Conservation (phyloP, 2,113 vertebrate species). For the Cyprinodon brontotheroides region DNA sequence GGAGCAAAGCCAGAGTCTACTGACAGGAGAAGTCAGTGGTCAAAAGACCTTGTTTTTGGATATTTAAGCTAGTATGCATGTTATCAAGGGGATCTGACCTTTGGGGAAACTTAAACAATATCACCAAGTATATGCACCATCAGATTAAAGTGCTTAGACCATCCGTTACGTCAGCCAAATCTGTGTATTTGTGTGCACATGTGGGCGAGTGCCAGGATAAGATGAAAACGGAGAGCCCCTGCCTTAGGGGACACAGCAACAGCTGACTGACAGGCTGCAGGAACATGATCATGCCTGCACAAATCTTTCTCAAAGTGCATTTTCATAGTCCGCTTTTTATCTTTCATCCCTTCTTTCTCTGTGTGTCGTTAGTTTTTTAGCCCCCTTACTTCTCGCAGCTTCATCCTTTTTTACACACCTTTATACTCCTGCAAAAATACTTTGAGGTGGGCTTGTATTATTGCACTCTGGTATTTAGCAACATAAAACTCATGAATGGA, state of each 20-base stretch:
- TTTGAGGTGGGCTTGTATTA: slow-evolving; percentile 40
- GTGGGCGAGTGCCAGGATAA: slow-evolving; percentile 55
- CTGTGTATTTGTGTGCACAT: slow-evolving; percentile 22
- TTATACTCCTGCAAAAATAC: slow-evolving; percentile 30
- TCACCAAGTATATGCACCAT: slow-evolving; percentile 59
- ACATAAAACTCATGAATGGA: slow-evolving; percentile 61
- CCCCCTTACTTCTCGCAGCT: slow-evolving; percentile 7
- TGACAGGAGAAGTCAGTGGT: slow-evolving; percentile 67
- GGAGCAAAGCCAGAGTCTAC: slow-evolving; percentile 50
- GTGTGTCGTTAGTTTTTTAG: slow-evolving; percentile 12
- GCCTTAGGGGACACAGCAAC: slow-evolving; percentile 66
- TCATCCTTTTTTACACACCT: slow-evolving; percentile 21
- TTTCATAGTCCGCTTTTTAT: slow-evolving; percentile 29
- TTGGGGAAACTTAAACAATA: slow-evolving; percentile 37
- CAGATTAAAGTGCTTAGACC: slow-evolving; percentile 43
- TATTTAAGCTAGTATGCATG: slow-evolving; percentile 3
- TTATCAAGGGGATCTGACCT: slow-evolving; percentile 42
- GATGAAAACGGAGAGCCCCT: slow-evolving; percentile 68
- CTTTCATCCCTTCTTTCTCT: slow-evolving; percentile 20
- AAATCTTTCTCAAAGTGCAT: slow-evolving; percentile 42
- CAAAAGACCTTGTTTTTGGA: slow-evolving; percentile 30
- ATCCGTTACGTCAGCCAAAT: slow-evolving; percentile 49
- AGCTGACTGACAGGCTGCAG: slow-evolving; percentile 66
- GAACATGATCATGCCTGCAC: slow-evolving; percentile 66
- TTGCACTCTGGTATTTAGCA: slow-evolving; percentile 58